Conservation (phyloP, 2,797 vertebrate genomes). For the Spea hammondii region DNA sequence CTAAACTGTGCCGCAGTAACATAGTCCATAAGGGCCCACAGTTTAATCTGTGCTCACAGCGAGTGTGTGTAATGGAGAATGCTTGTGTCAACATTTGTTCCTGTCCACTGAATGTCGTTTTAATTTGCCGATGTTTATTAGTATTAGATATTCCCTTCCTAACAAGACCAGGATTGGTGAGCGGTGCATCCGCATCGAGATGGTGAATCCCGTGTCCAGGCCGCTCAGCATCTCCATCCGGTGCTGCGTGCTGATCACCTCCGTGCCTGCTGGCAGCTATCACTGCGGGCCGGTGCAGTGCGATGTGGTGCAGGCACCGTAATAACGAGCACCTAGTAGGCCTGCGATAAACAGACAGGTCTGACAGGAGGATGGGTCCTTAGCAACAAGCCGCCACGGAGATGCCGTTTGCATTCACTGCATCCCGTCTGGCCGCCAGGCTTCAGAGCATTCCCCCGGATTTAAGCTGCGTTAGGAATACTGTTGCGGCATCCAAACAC, state of each 20-base stretch:
- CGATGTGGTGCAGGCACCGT: conserved; percentile 54
- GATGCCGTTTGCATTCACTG: conserved; percentile 33
- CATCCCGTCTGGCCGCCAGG: too few species aligned
- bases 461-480: too few species aligned
- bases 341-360: conserved; percentile 55
- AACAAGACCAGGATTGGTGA: background rate
- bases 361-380: conserved; percentile 54
- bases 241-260: conserved; percentile 71
- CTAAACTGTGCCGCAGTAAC: too few species aligned
- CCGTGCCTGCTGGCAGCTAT: conserved; percentile 52
- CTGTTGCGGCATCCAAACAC: too few species aligned
- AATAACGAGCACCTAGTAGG: conserved; percentile 56
- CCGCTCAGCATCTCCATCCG: conserved; percentile 60
- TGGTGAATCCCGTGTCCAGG: conserved; percentile 58
- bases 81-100: too few species aligned
- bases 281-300: conserved; percentile 47
- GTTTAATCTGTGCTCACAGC: too few species aligned
- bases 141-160: background rate
- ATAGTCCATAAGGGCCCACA: too few species aligned
- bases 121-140: too few species aligned
- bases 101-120: too few species aligned
- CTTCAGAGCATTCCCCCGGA: too few species aligned
- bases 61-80: too few species aligned
- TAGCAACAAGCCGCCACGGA: conserved; percentile 60
- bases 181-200: background rate